Percentiles rank a stretch among this genome's conserved stretches.
These are phyloP conservation scores for Ecliptopera silaceata DNA, from an alignment of 2,888 invertebrate species.

Conservation along the genomic window DNA sequence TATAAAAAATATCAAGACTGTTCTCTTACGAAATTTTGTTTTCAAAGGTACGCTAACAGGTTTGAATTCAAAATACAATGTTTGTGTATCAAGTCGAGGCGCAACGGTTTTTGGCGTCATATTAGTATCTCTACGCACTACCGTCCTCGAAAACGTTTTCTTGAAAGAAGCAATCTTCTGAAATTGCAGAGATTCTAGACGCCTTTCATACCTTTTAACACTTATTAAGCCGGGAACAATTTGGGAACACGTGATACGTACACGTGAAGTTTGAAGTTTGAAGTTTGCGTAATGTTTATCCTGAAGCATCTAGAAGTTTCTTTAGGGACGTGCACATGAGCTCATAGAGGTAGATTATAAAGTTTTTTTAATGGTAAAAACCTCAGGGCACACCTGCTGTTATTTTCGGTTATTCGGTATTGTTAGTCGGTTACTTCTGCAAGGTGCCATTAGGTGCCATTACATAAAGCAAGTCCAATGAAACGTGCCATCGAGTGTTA, in stretches of 20 bases:
- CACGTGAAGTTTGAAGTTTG: too few species aligned
- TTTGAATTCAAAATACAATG: neutral
- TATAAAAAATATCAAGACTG: neutral
- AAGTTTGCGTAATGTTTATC: too few species aligned
- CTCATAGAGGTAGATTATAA: too few species aligned
- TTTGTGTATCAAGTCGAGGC: conserved; percentile 17
- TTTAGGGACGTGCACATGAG: too few species aligned
- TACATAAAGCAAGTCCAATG: too few species aligned
- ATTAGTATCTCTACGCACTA: conserved; percentile 20
- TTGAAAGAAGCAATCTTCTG: conserved; percentile 12
- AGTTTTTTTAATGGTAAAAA: too few species aligned
- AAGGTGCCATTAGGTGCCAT: too few species aligned
- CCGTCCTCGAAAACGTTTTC: conserved; percentile 10
- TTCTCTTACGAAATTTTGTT: neutral
- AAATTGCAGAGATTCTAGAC: conserved; percentile 22
- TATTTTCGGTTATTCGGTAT: too few species aligned
- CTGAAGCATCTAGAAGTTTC: neutral
- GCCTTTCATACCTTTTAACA: conserved; percentile 6
- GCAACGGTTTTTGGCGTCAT: conserved; percentile 24
- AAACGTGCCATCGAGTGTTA: too few species aligned
- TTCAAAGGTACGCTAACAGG: neutral
- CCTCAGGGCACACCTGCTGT: too few species aligned
- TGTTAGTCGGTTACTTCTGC: too few species aligned
- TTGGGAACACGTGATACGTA: neutral
- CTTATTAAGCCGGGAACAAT: neutral